Evolutionary conservation across 2,113 vertebrate genomes (phyloP).

Genomic region (Carassius carassius): DNA sequence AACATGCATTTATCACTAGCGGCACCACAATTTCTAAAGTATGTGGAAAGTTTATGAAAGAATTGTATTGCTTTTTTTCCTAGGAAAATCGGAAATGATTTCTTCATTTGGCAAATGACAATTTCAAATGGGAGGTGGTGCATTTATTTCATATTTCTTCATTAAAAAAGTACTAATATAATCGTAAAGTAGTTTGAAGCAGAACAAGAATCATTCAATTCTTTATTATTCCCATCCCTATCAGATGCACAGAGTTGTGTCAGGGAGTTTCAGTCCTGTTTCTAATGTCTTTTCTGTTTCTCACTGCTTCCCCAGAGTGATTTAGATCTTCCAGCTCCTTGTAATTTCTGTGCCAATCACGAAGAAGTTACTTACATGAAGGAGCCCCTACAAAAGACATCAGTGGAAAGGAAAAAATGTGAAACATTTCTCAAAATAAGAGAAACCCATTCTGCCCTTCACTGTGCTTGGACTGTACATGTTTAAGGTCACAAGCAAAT

Average conservation of each 20-base stretch:
- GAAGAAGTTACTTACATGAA: too few relatives aligned
- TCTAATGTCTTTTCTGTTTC: not conserved
- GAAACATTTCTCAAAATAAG: slow-evolving; percentile 47
- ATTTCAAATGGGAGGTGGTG: too few relatives aligned
- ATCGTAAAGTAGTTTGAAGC: not conserved
- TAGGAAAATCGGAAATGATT: too few relatives aligned
- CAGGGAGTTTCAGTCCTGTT: not conserved
- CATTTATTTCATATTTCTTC: too few relatives aligned
- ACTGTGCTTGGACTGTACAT: slow-evolving; percentile 24
- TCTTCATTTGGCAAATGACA: too few relatives aligned
- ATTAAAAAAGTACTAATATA: not conserved
- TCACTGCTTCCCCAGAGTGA: not conserved
- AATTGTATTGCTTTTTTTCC: too few relatives aligned
- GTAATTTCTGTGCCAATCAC: not conserved
- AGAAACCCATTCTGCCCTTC: slow-evolving; percentile 29
- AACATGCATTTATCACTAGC: not conserved
- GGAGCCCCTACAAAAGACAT: slow-evolving; percentile 55
- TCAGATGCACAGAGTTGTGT: not conserved
- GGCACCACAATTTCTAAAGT: not conserved
- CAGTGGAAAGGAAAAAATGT: slow-evolving; percentile 51
- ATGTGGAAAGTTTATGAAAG: not conserved
- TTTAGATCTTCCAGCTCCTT: slow-evolving; percentile 7
- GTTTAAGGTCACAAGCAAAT: not conserved
- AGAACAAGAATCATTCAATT: not conserved
- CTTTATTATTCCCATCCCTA: not conserved